phyloP scores from a whole-genome alignment of 2,888 invertebrate genomes.

The Psococerastis gibbosa region DNA sequence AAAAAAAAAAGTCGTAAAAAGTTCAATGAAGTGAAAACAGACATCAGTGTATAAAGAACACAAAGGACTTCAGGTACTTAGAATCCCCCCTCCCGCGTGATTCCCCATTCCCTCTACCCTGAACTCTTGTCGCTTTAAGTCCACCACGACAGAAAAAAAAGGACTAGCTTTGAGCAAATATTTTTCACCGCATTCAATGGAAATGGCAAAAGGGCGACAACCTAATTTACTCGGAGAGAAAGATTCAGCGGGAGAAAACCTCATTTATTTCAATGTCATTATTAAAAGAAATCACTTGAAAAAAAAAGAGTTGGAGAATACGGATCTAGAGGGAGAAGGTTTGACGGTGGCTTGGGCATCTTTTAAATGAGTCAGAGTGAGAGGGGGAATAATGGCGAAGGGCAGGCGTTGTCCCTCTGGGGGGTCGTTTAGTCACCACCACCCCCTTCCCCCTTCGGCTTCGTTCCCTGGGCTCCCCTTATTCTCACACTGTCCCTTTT shows the following conservation, averaged over 20 bases:
- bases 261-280: background rate
- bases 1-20: too few relatives aligned
- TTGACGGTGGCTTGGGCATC: background rate
- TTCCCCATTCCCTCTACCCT: too few relatives aligned
- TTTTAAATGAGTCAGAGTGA: background rate
- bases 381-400: background rate
- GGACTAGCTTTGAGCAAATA: background rate
- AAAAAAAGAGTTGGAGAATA: background rate
- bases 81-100: too few relatives aligned
- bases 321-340: background rate
- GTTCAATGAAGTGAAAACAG: too few relatives aligned
- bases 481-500: conserved; percentile 4
- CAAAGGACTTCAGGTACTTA: too few relatives aligned
- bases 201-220: background rate
- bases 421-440: conserved; percentile 11
- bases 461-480: conserved; percentile 8
- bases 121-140: too few relatives aligned
- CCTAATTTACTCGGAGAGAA: background rate
- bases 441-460: conserved; percentile 9
- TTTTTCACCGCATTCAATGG: background rate
- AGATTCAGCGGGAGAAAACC: background rate
- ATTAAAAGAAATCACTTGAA: background rate
- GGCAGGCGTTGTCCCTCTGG: background rate
- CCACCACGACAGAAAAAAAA: too few relatives aligned
- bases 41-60: too few relatives aligned